Percentiles rank a stretch among this genome's conserved stretches.
phyloP scores from a whole-genome alignment of 35 echinoderm and acorn worm genomes.

The Anneissia japonica region DNA sequence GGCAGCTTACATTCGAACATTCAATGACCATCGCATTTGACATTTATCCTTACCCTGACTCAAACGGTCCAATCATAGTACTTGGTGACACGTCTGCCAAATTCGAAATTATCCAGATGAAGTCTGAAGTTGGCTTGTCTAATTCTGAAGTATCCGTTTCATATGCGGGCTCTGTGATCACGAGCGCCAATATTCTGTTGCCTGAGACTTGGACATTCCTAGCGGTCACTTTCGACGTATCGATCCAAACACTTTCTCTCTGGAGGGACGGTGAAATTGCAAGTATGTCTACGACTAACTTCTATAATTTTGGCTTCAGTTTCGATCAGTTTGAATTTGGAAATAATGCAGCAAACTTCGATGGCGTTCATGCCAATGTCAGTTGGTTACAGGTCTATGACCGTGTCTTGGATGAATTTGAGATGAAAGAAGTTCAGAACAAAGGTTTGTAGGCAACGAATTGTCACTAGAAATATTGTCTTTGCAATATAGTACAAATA shows the following conservation, averaged over 20 bases:
- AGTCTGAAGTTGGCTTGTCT: not conserved
- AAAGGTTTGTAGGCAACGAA: not conserved
- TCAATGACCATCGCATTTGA: not conserved
- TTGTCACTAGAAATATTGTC: too few species aligned
- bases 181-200: not conserved
- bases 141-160: not conserved
- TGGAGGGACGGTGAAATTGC: not conserved
- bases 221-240: not conserved
- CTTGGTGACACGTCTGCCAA: too few species aligned
- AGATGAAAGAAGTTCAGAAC: not conserved
- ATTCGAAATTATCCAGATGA: not conserved
- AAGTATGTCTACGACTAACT: not conserved
- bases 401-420: not conserved
- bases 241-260: not conserved
- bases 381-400: not conserved
- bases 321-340: not conserved
- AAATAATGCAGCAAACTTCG: too few species aligned
- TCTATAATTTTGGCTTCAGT: not conserved
- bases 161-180: not conserved
- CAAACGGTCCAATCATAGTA: not conserved
- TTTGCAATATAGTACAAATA: too few species aligned
- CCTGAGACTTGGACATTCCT: not conserved
- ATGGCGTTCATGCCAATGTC: not conserved
- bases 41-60: not conserved
- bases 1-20: too few species aligned